Percentiles rank a stretch among this genome's conserved stretches.
phyloP scores from a whole-genome alignment of 1,140 invertebrate genomes.

The Acromyrmex echinatior region DNA sequence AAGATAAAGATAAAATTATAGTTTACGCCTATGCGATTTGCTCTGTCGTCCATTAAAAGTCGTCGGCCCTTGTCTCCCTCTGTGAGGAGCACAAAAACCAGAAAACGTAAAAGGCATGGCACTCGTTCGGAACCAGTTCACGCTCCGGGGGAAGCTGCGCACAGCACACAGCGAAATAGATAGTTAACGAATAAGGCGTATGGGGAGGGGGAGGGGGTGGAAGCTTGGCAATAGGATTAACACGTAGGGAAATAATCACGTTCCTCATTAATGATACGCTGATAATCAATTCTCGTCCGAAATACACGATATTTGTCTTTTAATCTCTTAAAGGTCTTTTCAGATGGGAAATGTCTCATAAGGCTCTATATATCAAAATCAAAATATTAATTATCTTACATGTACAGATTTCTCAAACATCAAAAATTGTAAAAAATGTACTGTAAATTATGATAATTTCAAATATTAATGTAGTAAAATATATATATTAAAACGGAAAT shows the following conservation, averaged over 20 bases:
- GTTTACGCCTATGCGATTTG: conserved; percentile 77
- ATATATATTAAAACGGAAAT: no score
- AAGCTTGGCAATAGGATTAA: conserved; percentile 69
- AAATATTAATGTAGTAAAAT: no score
- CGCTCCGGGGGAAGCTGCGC: conserved; percentile 75
- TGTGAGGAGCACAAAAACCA: conserved; percentile 77
- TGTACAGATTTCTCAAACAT: no score
- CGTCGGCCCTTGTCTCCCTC: conserved; percentile 78
- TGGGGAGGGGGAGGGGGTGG: background rate
- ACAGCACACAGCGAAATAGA: conserved; percentile 70
- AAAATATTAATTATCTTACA: background rate
- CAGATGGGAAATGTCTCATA: background rate
- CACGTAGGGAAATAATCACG: conserved; percentile 59
- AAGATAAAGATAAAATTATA: conserved; percentile 51
- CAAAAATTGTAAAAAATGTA: no score
- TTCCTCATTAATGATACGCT: conserved; percentile 55
- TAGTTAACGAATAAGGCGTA: conserved; percentile 69
- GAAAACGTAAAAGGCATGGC: conserved; percentile 80
- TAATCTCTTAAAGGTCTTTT: background rate
- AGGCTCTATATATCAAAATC: background rate
- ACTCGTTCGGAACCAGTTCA: conserved; percentile 81
- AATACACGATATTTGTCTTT: background rate
- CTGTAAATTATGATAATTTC: no score
- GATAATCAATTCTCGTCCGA: conserved; percentile 50
- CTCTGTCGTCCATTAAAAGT: conserved; percentile 81